These are phyloP conservation scores for Panurus biarmicus DNA, from an alignment of 2,113 vertebrate species.

Conservation along the genomic window DNA sequence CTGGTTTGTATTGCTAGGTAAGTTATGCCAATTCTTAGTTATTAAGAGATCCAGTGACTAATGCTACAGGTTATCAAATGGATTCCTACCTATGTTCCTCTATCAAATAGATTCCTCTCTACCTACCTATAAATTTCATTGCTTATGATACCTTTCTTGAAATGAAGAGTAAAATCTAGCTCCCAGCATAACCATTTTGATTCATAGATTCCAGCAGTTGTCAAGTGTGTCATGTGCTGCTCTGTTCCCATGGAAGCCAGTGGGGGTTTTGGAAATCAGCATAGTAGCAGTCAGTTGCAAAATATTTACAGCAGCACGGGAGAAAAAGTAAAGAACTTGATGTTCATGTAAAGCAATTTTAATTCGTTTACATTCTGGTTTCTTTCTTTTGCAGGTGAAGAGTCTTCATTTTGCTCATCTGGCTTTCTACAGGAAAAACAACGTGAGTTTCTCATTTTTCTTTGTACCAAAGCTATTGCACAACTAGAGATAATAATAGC, in stretches of 20 bases:
- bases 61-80: not conserved
- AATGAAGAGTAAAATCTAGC: not conserved
- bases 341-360: not conserved
- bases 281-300: not conserved
- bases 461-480: not conserved
- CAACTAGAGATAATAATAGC: not conserved
- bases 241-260: not conserved
- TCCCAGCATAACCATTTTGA: not conserved
- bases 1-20: not conserved
- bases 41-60: not conserved
- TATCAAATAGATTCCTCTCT: not conserved
- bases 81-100: not conserved
- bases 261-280: not conserved
- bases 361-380: not conserved
- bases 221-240: not conserved
- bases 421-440: conserved; percentile 71
- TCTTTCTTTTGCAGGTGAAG: conserved; percentile 56
- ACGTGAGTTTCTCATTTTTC: conserved; percentile 44
- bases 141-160: not conserved
- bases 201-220: not conserved
- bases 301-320: not conserved
- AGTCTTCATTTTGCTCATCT: conserved; percentile 45
- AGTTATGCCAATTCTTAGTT: not conserved
- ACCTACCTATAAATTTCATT: not conserved
- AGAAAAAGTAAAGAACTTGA: not conserved